These are phyloP conservation scores for Oreochromis tanganicae DNA, from an alignment of 2,113 vertebrate genomes.

Conservation along the genomic window DNA sequence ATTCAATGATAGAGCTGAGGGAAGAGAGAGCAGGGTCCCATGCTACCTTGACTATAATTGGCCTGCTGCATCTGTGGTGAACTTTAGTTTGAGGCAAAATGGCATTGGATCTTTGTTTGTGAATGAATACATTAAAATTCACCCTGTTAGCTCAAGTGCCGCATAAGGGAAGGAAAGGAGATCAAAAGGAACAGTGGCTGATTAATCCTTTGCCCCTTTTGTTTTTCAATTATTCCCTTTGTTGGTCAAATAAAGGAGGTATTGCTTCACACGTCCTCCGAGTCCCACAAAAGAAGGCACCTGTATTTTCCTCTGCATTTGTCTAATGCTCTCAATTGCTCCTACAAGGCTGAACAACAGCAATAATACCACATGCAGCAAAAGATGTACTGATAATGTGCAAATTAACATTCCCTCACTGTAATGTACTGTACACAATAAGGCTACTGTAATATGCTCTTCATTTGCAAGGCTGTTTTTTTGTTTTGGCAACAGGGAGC, in stretches of 20 bases:
- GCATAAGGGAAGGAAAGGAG: not conserved
- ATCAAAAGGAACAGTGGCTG: slow-evolving; percentile 30
- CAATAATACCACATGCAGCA: not conserved
- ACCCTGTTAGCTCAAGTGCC: not conserved
- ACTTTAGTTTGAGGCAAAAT: slow-evolving; percentile 4
- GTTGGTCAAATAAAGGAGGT: slow-evolving; percentile 26
- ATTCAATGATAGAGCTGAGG: slow-evolving; percentile 10
- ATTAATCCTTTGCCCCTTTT: slow-evolving; percentile 38
- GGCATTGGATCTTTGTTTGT: slow-evolving; percentile 21
- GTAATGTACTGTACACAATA: not conserved
- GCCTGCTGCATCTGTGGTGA: not conserved
- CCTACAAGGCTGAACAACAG: not conserved
- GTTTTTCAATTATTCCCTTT: slow-evolving; percentile 17
- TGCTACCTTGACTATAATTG: slow-evolving; percentile 21
- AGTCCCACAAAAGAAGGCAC: not conserved
- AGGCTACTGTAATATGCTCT: not conserved
- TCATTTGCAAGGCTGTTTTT: not conserved
- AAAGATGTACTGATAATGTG: not conserved
- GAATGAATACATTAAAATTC: slow-evolving; percentile 1
- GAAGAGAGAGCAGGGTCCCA: not conserved
- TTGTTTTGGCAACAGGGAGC: not conserved
- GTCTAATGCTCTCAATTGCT: not conserved
- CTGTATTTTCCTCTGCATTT: slow-evolving; percentile 8
- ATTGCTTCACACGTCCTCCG: not conserved
- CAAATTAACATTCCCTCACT: not conserved